Evolutionary conservation across 2,888 invertebrate species (phyloP).

Genomic region (Andrena trimmerana): DNA sequence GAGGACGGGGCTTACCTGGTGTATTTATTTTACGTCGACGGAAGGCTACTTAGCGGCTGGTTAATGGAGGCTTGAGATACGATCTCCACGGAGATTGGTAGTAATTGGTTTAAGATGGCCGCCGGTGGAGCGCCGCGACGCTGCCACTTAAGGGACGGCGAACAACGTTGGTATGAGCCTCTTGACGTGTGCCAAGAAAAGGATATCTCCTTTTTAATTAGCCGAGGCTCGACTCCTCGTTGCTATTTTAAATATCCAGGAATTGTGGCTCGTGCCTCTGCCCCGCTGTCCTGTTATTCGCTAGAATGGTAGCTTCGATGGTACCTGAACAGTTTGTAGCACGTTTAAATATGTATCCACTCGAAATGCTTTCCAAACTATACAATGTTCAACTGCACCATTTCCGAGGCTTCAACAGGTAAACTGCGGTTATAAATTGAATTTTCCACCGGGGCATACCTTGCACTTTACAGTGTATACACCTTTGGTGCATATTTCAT

Average conservation of each 20-base stretch:
- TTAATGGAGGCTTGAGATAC: conserved; percentile 52
- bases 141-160: conserved; percentile 50
- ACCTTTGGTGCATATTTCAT: background rate
- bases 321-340: too few species aligned
- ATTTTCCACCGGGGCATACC: background rate
- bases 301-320: too few species aligned
- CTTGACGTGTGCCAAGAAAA: background rate
- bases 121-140: conserved; percentile 10
- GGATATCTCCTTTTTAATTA: background rate
- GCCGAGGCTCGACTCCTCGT: background rate
- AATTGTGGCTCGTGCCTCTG: background rate
- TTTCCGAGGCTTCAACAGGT: background rate
- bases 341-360: background rate
- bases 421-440: background rate
- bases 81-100: conserved; percentile 38
- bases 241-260: background rate
- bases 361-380: background rate
- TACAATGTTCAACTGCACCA: background rate
- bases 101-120: conserved; percentile 55
- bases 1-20: conserved; percentile 31
- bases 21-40: conserved; percentile 55
- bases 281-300: background rate
- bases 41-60: conserved; percentile 47
- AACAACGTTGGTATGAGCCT: background rate
- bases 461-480: background rate